Conservation (phyloP, 2,888 invertebrate species). For the Andrena trimmerana region DNA sequence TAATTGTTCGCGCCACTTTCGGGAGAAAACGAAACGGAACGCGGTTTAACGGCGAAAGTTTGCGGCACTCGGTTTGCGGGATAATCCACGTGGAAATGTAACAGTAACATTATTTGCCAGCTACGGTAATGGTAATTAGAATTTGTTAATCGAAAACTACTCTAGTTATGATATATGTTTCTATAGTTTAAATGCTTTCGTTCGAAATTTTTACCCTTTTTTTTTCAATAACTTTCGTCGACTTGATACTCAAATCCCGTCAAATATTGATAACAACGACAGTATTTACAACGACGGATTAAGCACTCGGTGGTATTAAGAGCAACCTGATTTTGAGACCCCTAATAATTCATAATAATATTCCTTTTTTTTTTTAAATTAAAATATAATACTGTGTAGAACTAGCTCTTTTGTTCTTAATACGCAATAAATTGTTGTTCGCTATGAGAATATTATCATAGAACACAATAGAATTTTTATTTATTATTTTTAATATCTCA, state of each 20-base stretch:
- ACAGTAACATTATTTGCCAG: not conserved
- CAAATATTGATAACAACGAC: constrained; percentile 7
- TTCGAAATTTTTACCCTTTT: constrained; percentile 1
- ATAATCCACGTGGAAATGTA: constrained; percentile 1
- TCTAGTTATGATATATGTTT: constrained; percentile 33
- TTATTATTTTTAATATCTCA: not conserved
- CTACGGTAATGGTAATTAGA: constrained; percentile 23
- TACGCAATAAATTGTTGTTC: not conserved
- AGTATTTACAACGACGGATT: not conserved
- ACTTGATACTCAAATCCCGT: not conserved
- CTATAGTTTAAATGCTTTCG: constrained; percentile 30
- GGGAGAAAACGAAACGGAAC: constrained; percentile 1
- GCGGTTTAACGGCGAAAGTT: not conserved
- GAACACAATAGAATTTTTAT: not conserved
- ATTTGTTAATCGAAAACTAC: constrained; percentile 26
- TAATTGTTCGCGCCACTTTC: not conserved
- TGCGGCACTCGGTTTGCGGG: not conserved
- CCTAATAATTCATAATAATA: too few species aligned
- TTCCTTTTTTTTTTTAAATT: not conserved
- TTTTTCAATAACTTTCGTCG: not conserved
- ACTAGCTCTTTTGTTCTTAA: not conserved
- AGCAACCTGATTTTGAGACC: too few species aligned
- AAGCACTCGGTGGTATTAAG: not conserved
- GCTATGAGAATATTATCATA: not conserved
- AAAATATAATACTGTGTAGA: not conserved